Base-by-base conservation (phyloP, 2,113 vertebrate species). In the Pristiophorus japonicus region DNA sequence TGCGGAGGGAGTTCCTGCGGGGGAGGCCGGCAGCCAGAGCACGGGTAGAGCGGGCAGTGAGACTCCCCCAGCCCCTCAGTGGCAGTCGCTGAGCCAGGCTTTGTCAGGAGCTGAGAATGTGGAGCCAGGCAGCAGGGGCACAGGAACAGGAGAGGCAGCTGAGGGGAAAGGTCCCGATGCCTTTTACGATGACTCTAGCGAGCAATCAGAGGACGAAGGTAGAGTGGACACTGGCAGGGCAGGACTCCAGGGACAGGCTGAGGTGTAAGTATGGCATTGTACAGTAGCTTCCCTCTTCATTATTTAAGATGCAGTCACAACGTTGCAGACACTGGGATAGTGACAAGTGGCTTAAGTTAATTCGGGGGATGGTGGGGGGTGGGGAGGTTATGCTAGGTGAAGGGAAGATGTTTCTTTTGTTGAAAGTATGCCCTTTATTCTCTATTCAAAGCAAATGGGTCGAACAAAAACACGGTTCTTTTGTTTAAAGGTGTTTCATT, bases 161-260 rank as follows among this genome's bases (percentile, higher is more conserved):
- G 95, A 96, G 95, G 93, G 96, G 96, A 81, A 95, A 96, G 96
- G 96, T 51, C 93, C 65, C 96, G 96, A 97, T 95, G 96, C 97
- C 66, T 97, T 97, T 97, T 85, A 98, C 97, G 98, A 98, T 96
- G 98, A 98, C 96, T 96, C 97, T 45, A 97, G 97, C 96, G 97
- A 97, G 96, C 97, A 98, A 96, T 97, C 97, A 97, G 97, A 95
- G 96, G 97, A 97, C 95, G 98, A 97, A 20, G 91, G 96, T 95
- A 96, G 97, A 81, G 84, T 97, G 97, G 98, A 97, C 96, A 97
- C 97, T 51, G 63, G 95, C 0, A 66, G 96, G 96, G 96, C 96
- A 30, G 51, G 91, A 95, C 96, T 95, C 95, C 96, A 95, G 97
- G 97, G 97, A 97, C 97, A 97, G 67, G 97, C 97, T 95, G 95